Conservation (phyloP, 2,113 vertebrate genomes). For the Rhabdomys dilectus region DNA sequence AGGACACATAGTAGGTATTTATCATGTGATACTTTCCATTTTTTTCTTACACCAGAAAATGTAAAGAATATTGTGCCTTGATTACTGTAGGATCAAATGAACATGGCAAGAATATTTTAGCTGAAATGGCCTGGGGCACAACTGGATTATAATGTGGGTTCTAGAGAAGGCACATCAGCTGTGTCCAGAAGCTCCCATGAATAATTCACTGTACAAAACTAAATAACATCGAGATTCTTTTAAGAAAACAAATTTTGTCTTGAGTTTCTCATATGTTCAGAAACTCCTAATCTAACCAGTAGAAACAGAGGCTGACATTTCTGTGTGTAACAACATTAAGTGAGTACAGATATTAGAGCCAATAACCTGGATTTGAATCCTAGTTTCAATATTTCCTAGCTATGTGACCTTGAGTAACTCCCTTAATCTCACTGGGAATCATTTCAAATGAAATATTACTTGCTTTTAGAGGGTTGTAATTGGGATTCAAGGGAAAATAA, state of each 20-base stretch:
- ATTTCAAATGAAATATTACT: not conserved
- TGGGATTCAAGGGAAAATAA: slow-evolving; percentile 33
- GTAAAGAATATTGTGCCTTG: not conserved
- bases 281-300: slow-evolving; percentile 42
- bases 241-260: slow-evolving; percentile 29
- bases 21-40: not conserved
- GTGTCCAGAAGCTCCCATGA: slow-evolving; percentile 29
- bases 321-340: slow-evolving; percentile 27
- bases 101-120: not conserved
- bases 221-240: slow-evolving; percentile 53
- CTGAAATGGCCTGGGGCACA: not conserved
- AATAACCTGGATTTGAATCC: slow-evolving; percentile 13
- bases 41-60: not conserved
- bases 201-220: slow-evolving; percentile 54
- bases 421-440: not conserved
- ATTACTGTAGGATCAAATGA: not conserved
- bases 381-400: slow-evolving; percentile 10
- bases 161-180: slow-evolving; percentile 6
- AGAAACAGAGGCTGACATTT: slow-evolving; percentile 13
- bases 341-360: not conserved
- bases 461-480: not conserved
- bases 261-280: slow-evolving; percentile 2
- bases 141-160: not conserved
- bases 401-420: slow-evolving; percentile 37
- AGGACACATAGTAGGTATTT: not conserved